Base-by-base conservation (phyloP, 2,888 invertebrate species). In the Platycheirus albimanus region DNA sequence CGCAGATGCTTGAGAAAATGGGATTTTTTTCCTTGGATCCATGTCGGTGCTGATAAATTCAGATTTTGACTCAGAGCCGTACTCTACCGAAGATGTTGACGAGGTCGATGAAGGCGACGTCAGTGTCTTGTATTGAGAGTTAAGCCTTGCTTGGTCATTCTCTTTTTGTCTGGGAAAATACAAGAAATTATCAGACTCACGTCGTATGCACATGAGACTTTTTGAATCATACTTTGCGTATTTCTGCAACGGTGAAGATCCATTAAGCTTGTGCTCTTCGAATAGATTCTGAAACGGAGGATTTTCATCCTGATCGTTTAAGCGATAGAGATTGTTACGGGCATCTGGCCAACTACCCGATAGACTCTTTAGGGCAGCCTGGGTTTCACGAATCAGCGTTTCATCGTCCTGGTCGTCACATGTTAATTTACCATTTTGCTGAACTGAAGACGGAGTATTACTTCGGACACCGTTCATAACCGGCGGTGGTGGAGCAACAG, bases 331-430 rank as follows among this genome's bases (percentile, higher is more conserved):
- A 33, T 93, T 93, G 6, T 93, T 93, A 52, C 94, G 91, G 11
- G 95, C 95, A 24, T 94, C 94, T 5, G 95, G 94, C 95, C 96
- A 96, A 89, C 95, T 96, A 13, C 96, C 96, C 0, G 97, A 96
- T n/a, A 97, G 91, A 86, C 95, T 95, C 89, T 96, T 96, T 30
- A 97, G 90, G 0, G 97, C 97, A 1, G 96, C 96, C 89, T 97
- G 97, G 2, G 97, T 97, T 90, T 97, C 97, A 61, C 96, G 92
- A 84, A 97, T 96, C 67, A 96, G 92, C 0, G 94, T 95, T 89
- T 97, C 97, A 88, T 96, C 95, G 86, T 96, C 96, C 86, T 94
- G 94, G 45, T 91, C 91, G 64, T 91, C 91, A 28, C 91, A 76
- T 70, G 69, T 70, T 19, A 81, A 43, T 85, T 86, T 83, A 45